A percentile compares a stretch with the other conserved stretches of the same genome.
Conservation (phyloP, 2,797 vertebrate species). For the Onychomys arenicola region DNA sequence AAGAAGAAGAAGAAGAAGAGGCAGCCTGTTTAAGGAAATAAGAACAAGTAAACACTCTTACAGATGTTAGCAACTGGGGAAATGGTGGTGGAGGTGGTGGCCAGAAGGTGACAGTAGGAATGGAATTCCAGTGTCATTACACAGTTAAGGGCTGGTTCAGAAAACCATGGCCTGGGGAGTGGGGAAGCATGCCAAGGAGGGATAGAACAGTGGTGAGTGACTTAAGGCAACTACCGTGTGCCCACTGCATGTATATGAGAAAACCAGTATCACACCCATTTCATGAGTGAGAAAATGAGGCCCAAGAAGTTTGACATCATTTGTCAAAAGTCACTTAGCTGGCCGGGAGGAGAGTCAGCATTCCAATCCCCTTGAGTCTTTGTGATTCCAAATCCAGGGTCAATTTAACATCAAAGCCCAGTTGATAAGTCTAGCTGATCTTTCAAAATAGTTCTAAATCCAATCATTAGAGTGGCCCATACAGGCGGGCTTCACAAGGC, state of each 20-base stretch:
- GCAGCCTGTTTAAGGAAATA: not conserved
- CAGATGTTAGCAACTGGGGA: not conserved
- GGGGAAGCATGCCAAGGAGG: not conserved
- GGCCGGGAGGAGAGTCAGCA: not conserved
- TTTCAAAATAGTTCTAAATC: slow-evolving; percentile 30
- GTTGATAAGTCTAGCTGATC: slow-evolving; percentile 8
- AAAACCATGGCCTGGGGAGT: not conserved
- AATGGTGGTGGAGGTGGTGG: not conserved
- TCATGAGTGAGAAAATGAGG: not conserved
- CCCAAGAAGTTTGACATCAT: not conserved
- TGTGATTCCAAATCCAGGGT: slow-evolving; percentile 33
- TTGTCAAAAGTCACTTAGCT: not conserved
- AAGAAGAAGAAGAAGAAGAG: not conserved
- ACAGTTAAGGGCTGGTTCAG: not conserved
- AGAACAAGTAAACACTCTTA: not conserved
- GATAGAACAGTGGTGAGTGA: not conserved
- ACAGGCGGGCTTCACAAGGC: slow-evolving; percentile 56
- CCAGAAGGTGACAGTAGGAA: not conserved
- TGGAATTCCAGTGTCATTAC: not conserved
- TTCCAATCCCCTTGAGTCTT: not conserved
- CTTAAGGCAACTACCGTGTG: not conserved
- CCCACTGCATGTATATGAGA: not conserved
- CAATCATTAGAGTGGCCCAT: not conserved
- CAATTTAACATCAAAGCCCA: not conserved
- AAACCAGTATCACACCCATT: not conserved